Conservation (phyloP, 53 echinoderm and acorn worm species). For the Temnopleurus reevesii region DNA sequence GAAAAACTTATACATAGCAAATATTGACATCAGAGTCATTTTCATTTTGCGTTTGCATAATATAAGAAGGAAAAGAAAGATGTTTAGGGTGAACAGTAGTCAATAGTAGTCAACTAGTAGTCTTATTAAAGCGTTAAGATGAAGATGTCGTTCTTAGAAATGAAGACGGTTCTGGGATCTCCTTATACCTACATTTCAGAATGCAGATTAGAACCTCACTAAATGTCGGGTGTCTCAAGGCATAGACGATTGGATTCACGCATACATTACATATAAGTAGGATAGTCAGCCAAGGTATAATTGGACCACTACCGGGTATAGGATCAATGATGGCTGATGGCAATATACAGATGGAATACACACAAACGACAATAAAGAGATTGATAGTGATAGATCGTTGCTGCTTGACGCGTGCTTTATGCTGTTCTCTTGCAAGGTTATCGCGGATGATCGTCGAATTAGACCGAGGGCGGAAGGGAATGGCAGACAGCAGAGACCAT, state of each 20-base stretch:
- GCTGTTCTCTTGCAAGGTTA: background rate
- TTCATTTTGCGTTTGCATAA: no score
- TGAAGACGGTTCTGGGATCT: slow-evolving; percentile 30
- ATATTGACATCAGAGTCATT: no score
- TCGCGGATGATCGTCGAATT: background rate
- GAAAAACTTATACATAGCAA: no score
- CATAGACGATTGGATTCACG: slow-evolving; percentile 16
- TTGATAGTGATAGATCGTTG: slow-evolving; percentile 18
- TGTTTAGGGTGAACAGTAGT: no score
- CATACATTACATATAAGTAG: slow-evolving; percentile 1
- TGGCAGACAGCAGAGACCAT: background rate
- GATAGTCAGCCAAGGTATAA: slow-evolving; percentile 21
- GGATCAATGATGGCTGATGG: slow-evolving; percentile 23
- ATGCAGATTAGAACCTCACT: background rate
- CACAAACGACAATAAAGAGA: slow-evolving; percentile 44
- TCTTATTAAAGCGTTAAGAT: no score
- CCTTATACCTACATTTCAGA: background rate
- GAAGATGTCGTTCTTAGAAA: background rate
- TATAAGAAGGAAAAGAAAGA: no score
- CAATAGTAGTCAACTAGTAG: no score
- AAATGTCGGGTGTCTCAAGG: slow-evolving; percentile 24
- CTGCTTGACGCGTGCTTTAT: background rate
- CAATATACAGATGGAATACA: slow-evolving; percentile 38
- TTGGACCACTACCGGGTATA: slow-evolving; percentile 15
- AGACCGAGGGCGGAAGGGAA: background rate